Base-by-base conservation (phyloP, 1,140 invertebrate genomes). In the Magallana ariakensis region DNA sequence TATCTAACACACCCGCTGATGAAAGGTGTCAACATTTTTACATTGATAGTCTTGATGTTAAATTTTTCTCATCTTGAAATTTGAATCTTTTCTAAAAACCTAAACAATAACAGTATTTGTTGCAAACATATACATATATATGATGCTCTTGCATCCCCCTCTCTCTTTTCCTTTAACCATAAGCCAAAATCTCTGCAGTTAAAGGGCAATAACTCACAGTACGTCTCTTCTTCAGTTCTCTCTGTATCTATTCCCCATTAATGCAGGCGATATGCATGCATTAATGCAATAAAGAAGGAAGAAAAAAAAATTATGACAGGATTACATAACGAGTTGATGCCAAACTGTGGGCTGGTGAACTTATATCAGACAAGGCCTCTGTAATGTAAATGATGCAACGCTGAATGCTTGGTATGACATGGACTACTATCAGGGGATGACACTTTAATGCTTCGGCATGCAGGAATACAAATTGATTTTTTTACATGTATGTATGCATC, bases 11-110 rank as follows among this genome's bases (percentile, higher is more conserved):
- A 46, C 19, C 7, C 33, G 22, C 22, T 75, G 66, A 75, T 8
- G 66, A 75, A 13, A 75, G 66, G 66, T 75, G 66, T 75, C 66
- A 75, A 75, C 33, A 75, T 75, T 75, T 75, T 62, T 46, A 46
- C 33, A 4, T 46, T 46, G 33, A 46, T 46, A 46, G 33, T 46
- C 33, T 46, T 46, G 33, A 46, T 46, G 33, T 46, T 46, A 2
- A 46, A 1, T 46, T 46, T 46, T 46, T 46, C 5, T 46, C 1
- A 46, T 46, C 0, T 46, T 46, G 33, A 46, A 46, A 46, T 46
- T 46, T 46, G 33, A 46, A 4, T 46, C 33, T 46, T 46, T 0
- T 5, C 33, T 46, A 46, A 46, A 46, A 46, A 46, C 33, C 33
- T 46, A 3, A 46, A 46, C 5, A 33, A 33, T 33, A 33, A 33